A percentile compares a stretch with the other conserved stretches of the same genome.
Evolutionary conservation across 92 coral and sea anemone genomes (phyloP).

Genomic region (Epizoanthus fatuus): DNA sequence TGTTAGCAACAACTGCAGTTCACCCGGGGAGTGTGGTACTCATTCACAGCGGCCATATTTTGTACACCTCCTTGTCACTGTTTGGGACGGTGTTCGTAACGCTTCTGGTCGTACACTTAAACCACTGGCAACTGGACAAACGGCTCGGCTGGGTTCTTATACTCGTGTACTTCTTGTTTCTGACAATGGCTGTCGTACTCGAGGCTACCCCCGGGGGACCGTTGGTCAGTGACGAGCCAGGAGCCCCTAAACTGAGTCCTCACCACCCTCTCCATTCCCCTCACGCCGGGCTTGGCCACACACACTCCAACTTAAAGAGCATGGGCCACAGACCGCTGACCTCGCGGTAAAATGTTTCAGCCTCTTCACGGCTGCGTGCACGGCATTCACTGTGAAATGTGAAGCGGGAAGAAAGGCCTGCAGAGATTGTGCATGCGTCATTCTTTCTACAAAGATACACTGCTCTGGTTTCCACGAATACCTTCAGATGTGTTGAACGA

Average conservation of each 20-base stretch:
- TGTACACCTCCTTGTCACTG: conserved; percentile 89
- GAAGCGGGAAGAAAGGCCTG: neutral
- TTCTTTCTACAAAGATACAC: no score
- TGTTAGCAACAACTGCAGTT: conserved; percentile 92
- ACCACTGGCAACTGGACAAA: conserved; percentile 89
- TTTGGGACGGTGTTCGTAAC: conserved; percentile 94
- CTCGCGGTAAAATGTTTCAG: conserved; percentile 17
- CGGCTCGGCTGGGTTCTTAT: conserved; percentile 85
- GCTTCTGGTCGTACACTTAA: conserved; percentile 75
- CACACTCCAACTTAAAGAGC: conserved; percentile 64
- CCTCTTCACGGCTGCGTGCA: neutral
- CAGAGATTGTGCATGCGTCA: neutral
- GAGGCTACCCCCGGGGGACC: conserved; percentile 94
- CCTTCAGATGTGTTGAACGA: no score
- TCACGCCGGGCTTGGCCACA: conserved; percentile 89
- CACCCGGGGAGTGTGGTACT: conserved; percentile 94
- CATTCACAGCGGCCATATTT: conserved; percentile 93
- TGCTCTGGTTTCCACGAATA: no score
- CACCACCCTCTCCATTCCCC: conserved; percentile 94
- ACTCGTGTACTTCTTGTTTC: conserved; percentile 77
- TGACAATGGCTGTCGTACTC: conserved; percentile 89
- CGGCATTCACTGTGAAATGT: neutral
- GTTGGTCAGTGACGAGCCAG: conserved; percentile 66
- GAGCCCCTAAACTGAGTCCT: conserved; percentile 82
- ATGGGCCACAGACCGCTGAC: conserved; percentile 42